phyloP scores from a whole-genome alignment of 2,113 vertebrate genomes.

The Grus americana region DNA sequence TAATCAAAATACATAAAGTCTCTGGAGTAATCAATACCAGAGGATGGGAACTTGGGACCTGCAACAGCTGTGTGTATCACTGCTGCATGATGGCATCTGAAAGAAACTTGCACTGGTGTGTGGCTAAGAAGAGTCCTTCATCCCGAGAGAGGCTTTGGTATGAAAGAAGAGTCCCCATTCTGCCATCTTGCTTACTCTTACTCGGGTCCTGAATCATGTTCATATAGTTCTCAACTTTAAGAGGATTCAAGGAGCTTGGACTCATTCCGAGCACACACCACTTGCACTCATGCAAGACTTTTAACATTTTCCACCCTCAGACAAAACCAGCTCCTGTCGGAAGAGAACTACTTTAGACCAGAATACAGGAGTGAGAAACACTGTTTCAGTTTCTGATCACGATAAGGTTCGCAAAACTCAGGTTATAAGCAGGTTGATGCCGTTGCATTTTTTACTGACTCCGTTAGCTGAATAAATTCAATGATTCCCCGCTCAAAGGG shows the following conservation, averaged over 20 bases:
- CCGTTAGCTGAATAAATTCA: neutral
- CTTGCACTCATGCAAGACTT: neutral
- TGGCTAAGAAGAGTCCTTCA: neutral
- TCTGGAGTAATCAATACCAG: neutral
- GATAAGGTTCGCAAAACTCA: neutral
- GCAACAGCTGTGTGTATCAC: rapidly evolving
- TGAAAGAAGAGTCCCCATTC: neutral
- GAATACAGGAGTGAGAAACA: neutral
- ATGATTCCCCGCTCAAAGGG: neutral
- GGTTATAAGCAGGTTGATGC: neutral
- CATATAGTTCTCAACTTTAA: neutral
- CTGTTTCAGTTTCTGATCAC: neutral
- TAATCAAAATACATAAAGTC: neutral
- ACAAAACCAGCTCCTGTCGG: neutral
- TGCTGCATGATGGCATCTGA: neutral
- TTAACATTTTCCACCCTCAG: neutral
- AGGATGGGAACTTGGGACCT: neutral
- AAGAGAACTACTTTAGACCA: neutral
- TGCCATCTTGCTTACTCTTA: neutral
- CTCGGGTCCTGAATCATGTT: neutral
- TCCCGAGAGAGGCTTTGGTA: neutral
- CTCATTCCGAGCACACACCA: neutral
- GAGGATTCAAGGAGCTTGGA: neutral
- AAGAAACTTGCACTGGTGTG: neutral
- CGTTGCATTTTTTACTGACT: neutral